These are phyloP conservation scores for Okamejei kenojei DNA, from an alignment of 2,797 vertebrate genomes.

Conservation along the genomic window DNA sequence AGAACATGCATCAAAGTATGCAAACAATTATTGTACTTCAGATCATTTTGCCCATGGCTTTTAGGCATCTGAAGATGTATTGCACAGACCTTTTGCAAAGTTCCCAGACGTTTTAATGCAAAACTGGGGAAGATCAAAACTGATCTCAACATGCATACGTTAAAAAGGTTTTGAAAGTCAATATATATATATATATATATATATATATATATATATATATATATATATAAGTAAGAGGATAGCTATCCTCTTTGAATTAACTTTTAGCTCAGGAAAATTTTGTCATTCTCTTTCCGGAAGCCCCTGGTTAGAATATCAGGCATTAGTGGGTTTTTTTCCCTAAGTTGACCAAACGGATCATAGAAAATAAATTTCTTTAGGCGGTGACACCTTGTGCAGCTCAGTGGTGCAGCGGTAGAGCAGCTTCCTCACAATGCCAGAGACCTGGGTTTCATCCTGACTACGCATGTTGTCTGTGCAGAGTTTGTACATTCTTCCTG, in stretches of 20 bases:
- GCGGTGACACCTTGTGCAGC: too few species aligned
- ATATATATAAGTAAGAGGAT: too few species aligned
- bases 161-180: neutral
- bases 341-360: neutral
- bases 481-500: too few species aligned
- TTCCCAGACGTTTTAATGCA: neutral
- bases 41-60: neutral
- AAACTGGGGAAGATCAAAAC: neutral
- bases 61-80: too few species aligned
- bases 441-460: too few species aligned
- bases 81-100: neutral
- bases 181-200: neutral
- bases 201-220: neutral
- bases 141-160: neutral
- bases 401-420: too few species aligned
- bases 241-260: neutral
- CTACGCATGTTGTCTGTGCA: too few species aligned
- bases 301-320: neutral
- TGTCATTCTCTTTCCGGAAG: neutral
- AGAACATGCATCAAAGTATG: neutral
- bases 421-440: too few species aligned
- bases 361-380: neutral
- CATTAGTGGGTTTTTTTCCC: neutral
- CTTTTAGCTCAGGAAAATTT: neutral
- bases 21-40: neutral